Conservation (phyloP, 2,888 invertebrate genomes). For the Drosophila anomalata region DNA sequence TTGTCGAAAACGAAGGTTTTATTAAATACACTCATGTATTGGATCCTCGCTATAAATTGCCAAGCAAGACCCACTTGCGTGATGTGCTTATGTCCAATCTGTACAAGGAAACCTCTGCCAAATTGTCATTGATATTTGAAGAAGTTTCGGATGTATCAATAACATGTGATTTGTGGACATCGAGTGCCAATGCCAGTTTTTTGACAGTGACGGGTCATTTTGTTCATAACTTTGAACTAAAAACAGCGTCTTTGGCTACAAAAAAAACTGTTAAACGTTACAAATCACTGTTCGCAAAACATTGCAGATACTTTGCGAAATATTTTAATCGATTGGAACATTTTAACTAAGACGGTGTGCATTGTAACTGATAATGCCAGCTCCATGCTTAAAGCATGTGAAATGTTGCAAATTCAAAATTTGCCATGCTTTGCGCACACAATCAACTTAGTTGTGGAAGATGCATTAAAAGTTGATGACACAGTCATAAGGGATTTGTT, state of each 20-base stretch:
- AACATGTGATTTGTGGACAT: conserved; percentile 35
- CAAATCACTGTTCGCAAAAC: too few species aligned
- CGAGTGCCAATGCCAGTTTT: conserved; percentile 25
- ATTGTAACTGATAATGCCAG: conserved; percentile 37
- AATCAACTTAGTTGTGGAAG: conserved; percentile 34
- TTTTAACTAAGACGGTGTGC: conserved; percentile 22
- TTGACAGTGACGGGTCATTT: conserved; percentile 35
- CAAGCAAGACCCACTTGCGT: conserved; percentile 43
- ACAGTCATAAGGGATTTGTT: conserved; percentile 16
- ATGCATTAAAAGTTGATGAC: conserved; percentile 32
- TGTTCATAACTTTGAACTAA: conserved; percentile 14
- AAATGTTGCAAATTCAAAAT: too few species aligned
- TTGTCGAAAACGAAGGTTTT: too few species aligned
- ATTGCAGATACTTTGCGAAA: too few species aligned
- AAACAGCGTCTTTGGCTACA: too few species aligned
- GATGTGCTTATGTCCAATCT: conserved; percentile 12
- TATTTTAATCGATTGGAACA: conserved; percentile 12
- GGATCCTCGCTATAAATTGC: conserved; percentile 42
- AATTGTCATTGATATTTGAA: conserved; percentile 32
- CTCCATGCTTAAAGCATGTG: conserved; percentile 3
- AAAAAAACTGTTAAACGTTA: too few species aligned
- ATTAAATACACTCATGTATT: conserved; percentile 9
- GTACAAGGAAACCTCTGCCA: conserved; percentile 12
- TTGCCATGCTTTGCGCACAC: too few species aligned
- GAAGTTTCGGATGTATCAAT: conserved; percentile 20